Base-by-base conservation (phyloP, 1,140 invertebrate species). In the Eueides isabella region DNA sequence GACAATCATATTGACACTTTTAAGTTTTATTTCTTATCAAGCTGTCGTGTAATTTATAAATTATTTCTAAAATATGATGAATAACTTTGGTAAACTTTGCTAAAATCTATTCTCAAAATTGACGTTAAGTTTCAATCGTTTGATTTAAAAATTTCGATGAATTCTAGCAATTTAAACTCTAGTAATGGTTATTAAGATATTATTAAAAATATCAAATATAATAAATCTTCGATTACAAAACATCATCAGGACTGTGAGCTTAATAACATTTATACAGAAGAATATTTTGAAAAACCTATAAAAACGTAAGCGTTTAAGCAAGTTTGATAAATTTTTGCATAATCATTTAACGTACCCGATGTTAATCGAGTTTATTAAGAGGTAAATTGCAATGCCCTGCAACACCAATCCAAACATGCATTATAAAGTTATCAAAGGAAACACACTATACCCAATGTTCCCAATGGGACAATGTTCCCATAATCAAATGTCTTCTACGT, bases 381-480 rank as follows among this genome's bases (percentile, higher is more conserved):
- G 23, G 23, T 48, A 48, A 23, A 48, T 11, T 7, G 9, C 19
- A 9, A 48, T 48, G 19, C 19, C 23, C 9, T 48, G 44, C 3
- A 48, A 23, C 7, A 23, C 31, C n/a, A 16, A 44, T 19, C n/a
- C 1, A 11, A n/a, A 19, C 5, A 48, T 48, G n/a, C 7, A 19
- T 48, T 48, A 16, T 48, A 19, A 19, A 23, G n/a, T 19, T 26
- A 23, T 55, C 19, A 55, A 55, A 55, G 48, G 48, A 55, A 26
- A 55, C 48, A 55, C 48, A 23, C 48, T 55, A 19, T 55, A 55
- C n/a, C 48, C 48, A n/a, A n/a, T 55, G 48, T n/a, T n/a, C n/a
- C n/a, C n/a, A n/a, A n/a, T 55, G 9, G 19, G 7, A 55, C 48
- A 55, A 55, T 55, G 48, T 55, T 26, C 48, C 11, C 48, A 26